Evolutionary conservation across 2,113 vertebrate genomes (phyloP).

Genomic region (Solenodon paradoxus): DNA sequence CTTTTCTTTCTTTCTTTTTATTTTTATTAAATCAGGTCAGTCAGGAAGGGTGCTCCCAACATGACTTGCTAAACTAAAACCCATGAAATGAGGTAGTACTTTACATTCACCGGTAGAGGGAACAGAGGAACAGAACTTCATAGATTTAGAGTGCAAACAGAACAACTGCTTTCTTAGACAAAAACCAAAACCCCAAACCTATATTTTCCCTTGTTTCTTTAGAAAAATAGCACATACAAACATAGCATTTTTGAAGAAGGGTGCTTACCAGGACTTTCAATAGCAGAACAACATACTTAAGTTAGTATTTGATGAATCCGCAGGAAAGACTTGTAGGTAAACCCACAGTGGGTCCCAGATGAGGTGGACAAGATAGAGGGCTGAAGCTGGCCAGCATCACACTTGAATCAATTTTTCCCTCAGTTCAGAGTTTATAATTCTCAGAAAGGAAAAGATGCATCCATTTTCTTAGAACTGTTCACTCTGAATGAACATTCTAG

Average conservation of each 20-base stretch:
- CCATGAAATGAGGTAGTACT: not conserved
- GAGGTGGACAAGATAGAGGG: not conserved
- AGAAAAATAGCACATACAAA: not conserved
- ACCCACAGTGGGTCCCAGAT: not conserved
- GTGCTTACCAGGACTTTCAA: not conserved
- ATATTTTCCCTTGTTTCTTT: not conserved
- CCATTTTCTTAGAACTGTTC: not conserved
- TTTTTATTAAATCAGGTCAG: not conserved
- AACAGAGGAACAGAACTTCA: not conserved
- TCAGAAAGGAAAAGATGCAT: not conserved
- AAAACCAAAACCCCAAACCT: not conserved
- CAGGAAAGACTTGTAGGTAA: not conserved
- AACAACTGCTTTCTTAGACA: not conserved
- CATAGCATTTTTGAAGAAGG: not conserved
- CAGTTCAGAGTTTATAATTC: not conserved
- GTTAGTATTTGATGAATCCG: not conserved
- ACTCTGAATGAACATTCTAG: not conserved
- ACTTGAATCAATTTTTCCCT: not conserved
- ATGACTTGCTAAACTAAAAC: not conserved
- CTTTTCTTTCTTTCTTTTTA: too few species aligned
- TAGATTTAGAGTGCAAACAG: accelerated
- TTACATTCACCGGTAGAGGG: slow-evolving; percentile 41
- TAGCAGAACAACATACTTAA: not conserved
- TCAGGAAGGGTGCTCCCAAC: not conserved
- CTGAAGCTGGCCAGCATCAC: accelerated